phyloP scores from a whole-genome alignment of 2,113 vertebrate species.

The Myodes glareolus region DNA sequence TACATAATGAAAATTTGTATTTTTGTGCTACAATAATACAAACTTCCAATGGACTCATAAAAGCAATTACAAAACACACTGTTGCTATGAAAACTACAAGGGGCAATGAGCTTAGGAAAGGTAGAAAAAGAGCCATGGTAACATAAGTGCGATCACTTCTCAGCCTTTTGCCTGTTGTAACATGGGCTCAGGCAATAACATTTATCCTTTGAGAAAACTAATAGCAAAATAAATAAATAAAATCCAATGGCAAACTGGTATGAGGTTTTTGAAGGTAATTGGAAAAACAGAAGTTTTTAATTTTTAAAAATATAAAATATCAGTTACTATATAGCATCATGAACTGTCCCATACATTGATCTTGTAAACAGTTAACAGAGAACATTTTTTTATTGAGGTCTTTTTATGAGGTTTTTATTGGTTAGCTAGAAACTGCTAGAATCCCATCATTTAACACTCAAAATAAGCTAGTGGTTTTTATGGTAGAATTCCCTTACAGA shows the following conservation, averaged over 20 bases:
- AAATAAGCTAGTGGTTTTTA: neutral
- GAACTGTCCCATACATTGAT: neutral
- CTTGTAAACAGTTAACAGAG: neutral
- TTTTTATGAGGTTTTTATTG: neutral
- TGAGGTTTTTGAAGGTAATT: neutral
- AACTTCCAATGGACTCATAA: slow-evolving; percentile 4
- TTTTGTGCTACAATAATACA: neutral
- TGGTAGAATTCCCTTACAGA: neutral
- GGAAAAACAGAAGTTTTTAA: neutral
- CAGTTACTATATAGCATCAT: neutral
- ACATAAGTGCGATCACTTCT: neutral
- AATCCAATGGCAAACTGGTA: neutral
- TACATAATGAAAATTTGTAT: neutral
- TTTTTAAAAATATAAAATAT: neutral
- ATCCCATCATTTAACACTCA: neutral
- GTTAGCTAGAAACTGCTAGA: neutral
- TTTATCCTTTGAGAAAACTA: neutral
- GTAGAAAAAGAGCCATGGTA: neutral
- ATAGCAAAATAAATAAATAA: neutral
- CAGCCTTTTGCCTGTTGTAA: neutral
- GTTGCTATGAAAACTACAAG: neutral
- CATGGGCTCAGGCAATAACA: neutral
- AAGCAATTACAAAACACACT: neutral
- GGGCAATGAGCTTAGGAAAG: neutral
- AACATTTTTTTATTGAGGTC: too few species aligned